Conservation (phyloP, 2,797 vertebrate genomes). For the Distichodus sexfasciatus region DNA sequence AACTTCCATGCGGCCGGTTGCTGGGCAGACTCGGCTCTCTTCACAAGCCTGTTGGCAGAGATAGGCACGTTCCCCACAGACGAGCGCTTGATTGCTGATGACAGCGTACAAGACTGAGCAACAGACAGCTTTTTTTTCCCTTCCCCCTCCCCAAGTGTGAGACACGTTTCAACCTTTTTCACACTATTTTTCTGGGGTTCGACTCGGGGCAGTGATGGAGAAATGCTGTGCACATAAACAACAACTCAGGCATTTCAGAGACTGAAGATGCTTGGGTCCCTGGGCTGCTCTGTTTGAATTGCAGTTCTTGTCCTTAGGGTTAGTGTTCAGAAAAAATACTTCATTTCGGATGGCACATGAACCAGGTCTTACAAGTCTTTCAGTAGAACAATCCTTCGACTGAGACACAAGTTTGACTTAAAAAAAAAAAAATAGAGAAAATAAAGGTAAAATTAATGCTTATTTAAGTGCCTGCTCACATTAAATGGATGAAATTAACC, state of each 20-base stretch:
- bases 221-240: background rate
- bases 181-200: background rate
- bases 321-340: background rate
- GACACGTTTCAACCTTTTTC: constrained; percentile 20
- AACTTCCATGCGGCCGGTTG: constrained; percentile 60
- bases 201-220: constrained; percentile 2
- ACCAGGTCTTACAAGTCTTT: background rate
- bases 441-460: no score
- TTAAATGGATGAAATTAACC: no score
- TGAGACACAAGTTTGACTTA: no score
- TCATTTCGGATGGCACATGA: background rate
- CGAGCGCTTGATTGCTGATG: constrained; percentile 42
- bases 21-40: constrained; percentile 54
- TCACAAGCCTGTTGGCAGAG: constrained; percentile 21
- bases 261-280: constrained; percentile 1
- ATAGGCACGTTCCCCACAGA: constrained; percentile 31
- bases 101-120: constrained; percentile 27
- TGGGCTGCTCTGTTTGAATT: background rate
- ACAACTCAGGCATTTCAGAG: constrained; percentile 54
- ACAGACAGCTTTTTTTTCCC: constrained; percentile 27
- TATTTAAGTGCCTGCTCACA: no score
- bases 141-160: no score
- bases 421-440: no score
- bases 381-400: background rate
- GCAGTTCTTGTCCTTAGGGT: background rate